Base-by-base conservation (phyloP, 2,797 vertebrate genomes). In the Jordanella pulchra region DNA sequence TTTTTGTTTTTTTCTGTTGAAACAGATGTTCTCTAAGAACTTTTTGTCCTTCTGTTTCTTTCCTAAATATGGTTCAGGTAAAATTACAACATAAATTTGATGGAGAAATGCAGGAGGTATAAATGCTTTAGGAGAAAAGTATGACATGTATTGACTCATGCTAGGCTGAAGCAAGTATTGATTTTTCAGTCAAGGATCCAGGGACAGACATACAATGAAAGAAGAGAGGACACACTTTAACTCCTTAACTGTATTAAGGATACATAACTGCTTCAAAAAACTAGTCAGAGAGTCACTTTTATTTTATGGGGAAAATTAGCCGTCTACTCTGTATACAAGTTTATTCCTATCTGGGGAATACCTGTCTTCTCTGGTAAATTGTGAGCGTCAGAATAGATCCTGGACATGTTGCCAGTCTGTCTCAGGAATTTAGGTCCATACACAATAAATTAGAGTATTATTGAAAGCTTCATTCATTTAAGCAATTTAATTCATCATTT, bases 111-210 rank as follows among this genome's bases (percentile, higher is more conserved):
- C 76, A 79, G 80, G 77, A 88, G 85, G 81, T 86, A 85, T 81
- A 71, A 84, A 87, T 78, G 79, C 78, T 89, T 72, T 3, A 32
- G 77, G 80, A 86, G 78, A 88, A 87, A 85, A 64, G 69, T 80
- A 83, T 89, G 91, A 92, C 88, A 93, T 80, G 87, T 90, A 93
- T 92, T 85, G 90, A 92, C 87, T 88, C 81, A 74, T 80, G 81
- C 84, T 75, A 80, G 81, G 83, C 80, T 86, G 85, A 79, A 89
- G 84, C 87, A 85, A 72, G 76, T 84, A 93, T 93, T 83, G 90
- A 93, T 91, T 87, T 82, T 67, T 45, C 75, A 87, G 86, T 87
- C 87, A 86, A 76, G 84, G 81, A 85, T 81, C 73, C 84, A 89
- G 65, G 88, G 77, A 89, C 77, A 71, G 78, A 68, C 67, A 58